Evolutionary conservation across 2,797 vertebrate genomes (phyloP).

Genomic region (Cheirogaleus major): DNA sequence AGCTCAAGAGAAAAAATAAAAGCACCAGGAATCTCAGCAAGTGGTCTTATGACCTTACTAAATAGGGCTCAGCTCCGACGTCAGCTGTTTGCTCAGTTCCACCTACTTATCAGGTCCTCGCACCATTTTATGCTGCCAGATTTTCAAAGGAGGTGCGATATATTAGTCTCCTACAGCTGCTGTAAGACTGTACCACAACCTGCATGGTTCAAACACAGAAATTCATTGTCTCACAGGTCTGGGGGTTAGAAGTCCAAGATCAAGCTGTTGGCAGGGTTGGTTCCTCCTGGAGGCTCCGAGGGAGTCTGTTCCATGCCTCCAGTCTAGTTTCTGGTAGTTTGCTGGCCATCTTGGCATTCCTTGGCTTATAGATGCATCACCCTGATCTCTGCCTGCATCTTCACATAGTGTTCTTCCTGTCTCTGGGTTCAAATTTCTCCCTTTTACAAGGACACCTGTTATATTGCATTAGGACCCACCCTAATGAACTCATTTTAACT

Average conservation of each 20-base stretch:
- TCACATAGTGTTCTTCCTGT: neutral
- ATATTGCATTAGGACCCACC: neutral
- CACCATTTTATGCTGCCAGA: neutral
- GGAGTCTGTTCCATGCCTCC: neutral
- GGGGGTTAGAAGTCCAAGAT: neutral
- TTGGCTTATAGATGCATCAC: neutral
- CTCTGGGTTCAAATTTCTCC: neutral
- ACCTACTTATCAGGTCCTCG: neutral
- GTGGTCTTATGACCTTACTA: neutral
- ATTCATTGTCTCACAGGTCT: neutral
- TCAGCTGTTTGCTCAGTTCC: neutral
- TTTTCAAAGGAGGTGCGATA: neutral
- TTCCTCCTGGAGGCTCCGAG: rapidly evolving
- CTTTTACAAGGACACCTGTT: neutral
- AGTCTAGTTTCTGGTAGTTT: neutral
- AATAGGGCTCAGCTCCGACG: neutral
- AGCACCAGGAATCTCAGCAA: neutral
- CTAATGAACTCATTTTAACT: neutral
- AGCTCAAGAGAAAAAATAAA: neutral
- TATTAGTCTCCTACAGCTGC: neutral
- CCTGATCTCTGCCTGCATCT: neutral
- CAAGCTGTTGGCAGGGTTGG: rapidly evolving
- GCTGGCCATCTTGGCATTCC: neutral
- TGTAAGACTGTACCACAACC: neutral
- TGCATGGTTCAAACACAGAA: neutral